A percentile compares a stretch with the other conserved stretches of the same genome.
phyloP scores from a whole-genome alignment of 2,888 invertebrate species.

The Acholoe squamosa region DNA sequence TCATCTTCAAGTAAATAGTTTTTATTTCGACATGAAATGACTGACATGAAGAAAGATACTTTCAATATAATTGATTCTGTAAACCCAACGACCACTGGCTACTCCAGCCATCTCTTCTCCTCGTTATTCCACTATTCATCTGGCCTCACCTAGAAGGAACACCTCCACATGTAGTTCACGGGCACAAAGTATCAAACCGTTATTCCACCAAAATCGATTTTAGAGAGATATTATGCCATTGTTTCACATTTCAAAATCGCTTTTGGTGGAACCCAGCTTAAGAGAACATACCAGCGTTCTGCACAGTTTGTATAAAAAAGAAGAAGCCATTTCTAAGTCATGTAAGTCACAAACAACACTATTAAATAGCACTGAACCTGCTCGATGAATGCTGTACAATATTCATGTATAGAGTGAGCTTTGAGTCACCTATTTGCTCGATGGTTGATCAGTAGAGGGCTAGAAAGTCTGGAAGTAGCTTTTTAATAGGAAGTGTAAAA shows the following conservation, averaged over 20 bases:
- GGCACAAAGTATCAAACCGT: neutral
- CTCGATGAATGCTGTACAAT: neutral
- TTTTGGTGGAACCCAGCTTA: neutral
- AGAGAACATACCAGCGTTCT: neutral
- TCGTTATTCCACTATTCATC: neutral
- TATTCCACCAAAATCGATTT: too few relatives aligned
- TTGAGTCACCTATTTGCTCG: too few relatives aligned
- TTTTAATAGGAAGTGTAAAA: too few relatives aligned
- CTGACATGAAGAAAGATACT: slow-evolving; percentile 27
- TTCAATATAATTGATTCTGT: neutral
- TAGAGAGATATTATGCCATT: too few relatives aligned
- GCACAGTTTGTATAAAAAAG: slow-evolving; percentile 18
- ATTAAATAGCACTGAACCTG: neutral
- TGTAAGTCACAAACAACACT: slow-evolving; percentile 21
- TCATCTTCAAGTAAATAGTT: slow-evolving; percentile 11
- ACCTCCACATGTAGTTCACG: neutral
- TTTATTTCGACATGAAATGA: slow-evolving; percentile 42
- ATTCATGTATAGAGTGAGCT: too few relatives aligned
- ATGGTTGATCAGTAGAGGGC: too few relatives aligned
- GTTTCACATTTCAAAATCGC: too few relatives aligned
- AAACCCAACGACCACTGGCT: slow-evolving; percentile 20
- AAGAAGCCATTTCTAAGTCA: neutral
- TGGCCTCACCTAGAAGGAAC: neutral
- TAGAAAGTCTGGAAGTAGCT: too few relatives aligned
- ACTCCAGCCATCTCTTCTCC: neutral